Conservation (phyloP, 2,888 invertebrate species). For the Drosophila parthenogenetica region DNA sequence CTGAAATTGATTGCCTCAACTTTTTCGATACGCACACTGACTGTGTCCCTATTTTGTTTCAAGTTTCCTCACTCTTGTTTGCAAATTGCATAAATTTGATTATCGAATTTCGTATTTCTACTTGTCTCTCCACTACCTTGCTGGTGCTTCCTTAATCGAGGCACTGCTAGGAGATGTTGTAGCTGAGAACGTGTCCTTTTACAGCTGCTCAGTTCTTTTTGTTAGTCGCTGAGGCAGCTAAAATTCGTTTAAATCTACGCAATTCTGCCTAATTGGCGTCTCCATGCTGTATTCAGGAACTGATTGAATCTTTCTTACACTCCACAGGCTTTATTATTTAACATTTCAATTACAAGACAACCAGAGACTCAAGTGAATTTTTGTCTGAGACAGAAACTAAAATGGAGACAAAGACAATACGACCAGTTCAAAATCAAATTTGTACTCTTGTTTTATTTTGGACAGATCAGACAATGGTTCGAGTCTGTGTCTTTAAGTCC, state of each 20-base stretch:
- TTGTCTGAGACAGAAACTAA: slow-evolving; percentile 1
- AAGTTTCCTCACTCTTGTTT: slow-evolving; percentile 46
- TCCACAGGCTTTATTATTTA: slow-evolving; percentile 76
- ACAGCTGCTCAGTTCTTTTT: slow-evolving; percentile 32
- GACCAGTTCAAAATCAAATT: slow-evolving; percentile 65
- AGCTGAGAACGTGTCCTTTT: slow-evolving; percentile 32
- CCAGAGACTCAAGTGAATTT: background rate
- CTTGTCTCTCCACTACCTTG: background rate
- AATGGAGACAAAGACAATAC: slow-evolving; percentile 7
- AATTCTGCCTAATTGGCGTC: slow-evolving; percentile 60
- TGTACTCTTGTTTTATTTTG: slow-evolving; percentile 53
- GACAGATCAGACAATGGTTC: slow-evolving; percentile 55
- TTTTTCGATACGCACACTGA: slow-evolving; percentile 54
- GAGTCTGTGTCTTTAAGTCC: slow-evolving; percentile 9
- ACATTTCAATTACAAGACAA: slow-evolving; percentile 74
- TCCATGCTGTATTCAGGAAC: slow-evolving; percentile 58
- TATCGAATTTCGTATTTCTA: slow-evolving; percentile 49
- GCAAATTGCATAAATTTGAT: slow-evolving; percentile 73
- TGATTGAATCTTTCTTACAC: slow-evolving; percentile 73
- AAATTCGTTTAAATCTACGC: slow-evolving; percentile 55
- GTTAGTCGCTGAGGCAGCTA: slow-evolving; percentile 36
- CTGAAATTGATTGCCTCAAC: slow-evolving; percentile 73
- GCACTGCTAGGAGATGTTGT: background rate
- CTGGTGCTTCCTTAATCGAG: background rate
- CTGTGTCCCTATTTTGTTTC: slow-evolving; percentile 61